Conservation (phyloP, 2,797 vertebrate genomes). For the Tapirus indicus region DNA sequence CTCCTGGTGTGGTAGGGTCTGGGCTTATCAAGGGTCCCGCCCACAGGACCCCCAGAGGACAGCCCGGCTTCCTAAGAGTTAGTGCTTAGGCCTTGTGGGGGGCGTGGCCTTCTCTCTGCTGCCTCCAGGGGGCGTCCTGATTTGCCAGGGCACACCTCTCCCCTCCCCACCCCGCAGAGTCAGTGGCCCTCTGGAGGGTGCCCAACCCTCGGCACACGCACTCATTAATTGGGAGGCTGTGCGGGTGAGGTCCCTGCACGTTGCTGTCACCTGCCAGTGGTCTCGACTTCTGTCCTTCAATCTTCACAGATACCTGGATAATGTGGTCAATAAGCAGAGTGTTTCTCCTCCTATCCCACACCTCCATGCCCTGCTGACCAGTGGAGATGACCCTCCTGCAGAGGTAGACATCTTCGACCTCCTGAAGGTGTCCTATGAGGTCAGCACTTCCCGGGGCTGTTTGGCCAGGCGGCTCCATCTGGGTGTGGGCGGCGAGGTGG, state of each 20-base stretch:
- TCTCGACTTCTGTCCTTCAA: neutral
- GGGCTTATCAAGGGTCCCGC: neutral
- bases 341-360: slow-evolving; percentile 95
- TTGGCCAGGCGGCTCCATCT: neutral
- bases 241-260: neutral
- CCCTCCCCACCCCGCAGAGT: neutral
- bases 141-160: neutral
- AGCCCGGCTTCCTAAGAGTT: neutral
- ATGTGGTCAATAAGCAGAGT: slow-evolving; percentile 95
- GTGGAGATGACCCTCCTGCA: slow-evolving; percentile 93
- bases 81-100: neutral
- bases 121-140: too few species aligned
- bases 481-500: neutral
- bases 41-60: neutral
- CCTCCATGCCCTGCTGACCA: slow-evolving; percentile 94
- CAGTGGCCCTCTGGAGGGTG: neutral
- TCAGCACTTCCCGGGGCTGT: slow-evolving; percentile 78
- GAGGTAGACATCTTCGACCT: slow-evolving; percentile 96
- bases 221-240: too few species aligned
- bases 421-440: slow-evolving; percentile 96
- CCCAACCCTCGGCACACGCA: too few species aligned
- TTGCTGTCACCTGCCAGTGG: too few species aligned
- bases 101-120: neutral
- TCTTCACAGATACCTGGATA: slow-evolving; percentile 94
- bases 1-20: neutral